Evolutionary conservation across 2,113 vertebrate genomes (phyloP), one percentile per base, ranked within the genome.

Genomic region (Potamarius usumacintae): DNA sequence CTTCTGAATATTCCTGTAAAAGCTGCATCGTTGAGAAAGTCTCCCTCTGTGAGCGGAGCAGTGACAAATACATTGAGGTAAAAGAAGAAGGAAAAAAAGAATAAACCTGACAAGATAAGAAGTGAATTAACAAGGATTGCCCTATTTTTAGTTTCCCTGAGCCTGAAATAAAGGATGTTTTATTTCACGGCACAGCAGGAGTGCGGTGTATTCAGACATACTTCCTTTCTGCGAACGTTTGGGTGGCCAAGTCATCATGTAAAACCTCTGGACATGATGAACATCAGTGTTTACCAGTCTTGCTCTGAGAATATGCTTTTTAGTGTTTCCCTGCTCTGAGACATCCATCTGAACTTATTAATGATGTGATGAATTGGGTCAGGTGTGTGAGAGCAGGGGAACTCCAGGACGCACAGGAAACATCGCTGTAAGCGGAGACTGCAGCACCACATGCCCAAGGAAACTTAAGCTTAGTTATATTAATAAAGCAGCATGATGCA

Each of bases 401-500:
- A 34, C 69, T 74, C 55, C 84, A 42, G 71, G 30, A 62, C 65
- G 18, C 67, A 79, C 34, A 53, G 87, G 82, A 88, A 83, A 72
- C 81, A 30, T n/a, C 12, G 50, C 62, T 71, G 82, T 71, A 84
- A 53, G 55, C 1, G 11, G 81, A 53, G 76, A 60, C 42, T 27
- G 34, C 42, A 78, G 72, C 22, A 71, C 53, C 62, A 77, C 81
- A 72, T 76, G 53, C 55, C 69, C 86, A 82, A 55, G 20, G 78
- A 82, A 86, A 86, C 84, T 77, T n/a, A 71, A 89, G n/a, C 78
- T 82, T 62, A 48, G 60, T 30, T 58, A 25, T 85, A 85, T 85
- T 89, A 83, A 86, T 86, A 86, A 79, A 76, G 65, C 20, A 83
- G 83, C 30, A 86, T 88, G 89, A 90, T 86, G 89, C 83, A 90